Evolutionary conservation across 2,797 vertebrate genomes (phyloP), one percentile per base, ranked within the genome.

Genomic region (Threskiornis aethiopicus): DNA sequence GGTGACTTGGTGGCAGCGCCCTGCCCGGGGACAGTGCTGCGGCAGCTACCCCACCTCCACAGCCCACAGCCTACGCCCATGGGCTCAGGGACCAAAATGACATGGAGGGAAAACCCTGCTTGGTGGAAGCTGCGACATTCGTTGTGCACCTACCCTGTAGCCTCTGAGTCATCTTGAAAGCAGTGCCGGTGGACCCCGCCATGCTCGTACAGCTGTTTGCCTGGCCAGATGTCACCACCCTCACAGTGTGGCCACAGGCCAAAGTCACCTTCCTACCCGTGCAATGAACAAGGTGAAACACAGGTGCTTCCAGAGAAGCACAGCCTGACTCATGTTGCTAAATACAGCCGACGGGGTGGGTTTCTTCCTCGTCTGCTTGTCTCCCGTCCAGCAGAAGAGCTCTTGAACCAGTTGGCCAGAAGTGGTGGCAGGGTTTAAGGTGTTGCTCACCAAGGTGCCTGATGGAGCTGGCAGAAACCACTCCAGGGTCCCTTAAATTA

Each of bases 131-230:
- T 41, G 5, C 2, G 1, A 67, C 28, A 52, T 39, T 47, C 52
- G 41, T 55, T 49, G 49, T 6, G 4, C 47, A 83, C 47, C 52
- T 65, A 15, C 44, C 7, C 39, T 1, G 4, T 35, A 72, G 42
- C 39, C 26, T 57, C 31, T 49, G 69, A 92, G 31, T 91, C 82
- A 79, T 52, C 47, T 33, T 81, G 70, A 57, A 92, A 81, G 58
- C 2, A 1, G 13, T 3, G 10, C 14, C 8, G 1, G 10, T 19
- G 66, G 33, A 67, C 26, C 9, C 17, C 2, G 4, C 20, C 3
- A 18, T 7, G 16, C 17, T 69, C 3, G 1, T 24, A 25, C 6
- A 42, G 41, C 8, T 0, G 0, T 57, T 83, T 87, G 16, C 6
- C 44, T 6, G 5, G 35, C 2, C 70, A 82, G 47, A 52, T 2